phyloP scores from a whole-genome alignment of 1,140 invertebrate genomes.

The Battus philenor region DNA sequence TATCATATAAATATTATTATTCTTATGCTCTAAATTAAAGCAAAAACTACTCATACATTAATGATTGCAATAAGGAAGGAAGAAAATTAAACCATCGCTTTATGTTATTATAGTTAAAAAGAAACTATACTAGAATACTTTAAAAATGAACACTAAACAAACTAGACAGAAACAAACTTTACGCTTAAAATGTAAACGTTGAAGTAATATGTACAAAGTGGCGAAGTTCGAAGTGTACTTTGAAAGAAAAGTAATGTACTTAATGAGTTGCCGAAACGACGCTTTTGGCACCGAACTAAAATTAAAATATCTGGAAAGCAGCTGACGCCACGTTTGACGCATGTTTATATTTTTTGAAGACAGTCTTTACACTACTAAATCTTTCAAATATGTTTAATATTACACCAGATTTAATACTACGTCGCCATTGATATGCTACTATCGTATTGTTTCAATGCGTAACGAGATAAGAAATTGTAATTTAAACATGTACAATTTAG shows the following conservation, averaged over 20 bases:
- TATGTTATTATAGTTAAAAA: too few relatives aligned
- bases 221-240: too few relatives aligned
- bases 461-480: background rate
- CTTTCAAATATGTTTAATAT: background rate
- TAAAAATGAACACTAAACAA: too few relatives aligned
- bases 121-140: too few relatives aligned
- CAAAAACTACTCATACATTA: too few relatives aligned
- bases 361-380: background rate
- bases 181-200: too few relatives aligned
- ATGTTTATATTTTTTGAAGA: background rate
- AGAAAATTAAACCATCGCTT: too few relatives aligned
- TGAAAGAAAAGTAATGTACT: conserved; percentile 2
- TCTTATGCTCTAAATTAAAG: too few relatives aligned
- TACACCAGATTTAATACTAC: background rate
- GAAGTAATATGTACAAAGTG: too few relatives aligned
- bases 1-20: too few relatives aligned
- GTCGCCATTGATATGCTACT: background rate
- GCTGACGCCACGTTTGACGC: background rate
- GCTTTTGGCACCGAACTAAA: conserved; percentile 9
- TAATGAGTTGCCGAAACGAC: background rate
- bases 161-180: too few relatives aligned
- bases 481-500: background rate
- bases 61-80: too few relatives aligned
- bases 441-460: background rate
- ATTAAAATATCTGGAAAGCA: conserved; percentile 3